Evolutionary conservation across 2,888 invertebrate species (phyloP), one percentile per base, ranked within the genome.

Genomic region (Spicauda simplicius): DNA sequence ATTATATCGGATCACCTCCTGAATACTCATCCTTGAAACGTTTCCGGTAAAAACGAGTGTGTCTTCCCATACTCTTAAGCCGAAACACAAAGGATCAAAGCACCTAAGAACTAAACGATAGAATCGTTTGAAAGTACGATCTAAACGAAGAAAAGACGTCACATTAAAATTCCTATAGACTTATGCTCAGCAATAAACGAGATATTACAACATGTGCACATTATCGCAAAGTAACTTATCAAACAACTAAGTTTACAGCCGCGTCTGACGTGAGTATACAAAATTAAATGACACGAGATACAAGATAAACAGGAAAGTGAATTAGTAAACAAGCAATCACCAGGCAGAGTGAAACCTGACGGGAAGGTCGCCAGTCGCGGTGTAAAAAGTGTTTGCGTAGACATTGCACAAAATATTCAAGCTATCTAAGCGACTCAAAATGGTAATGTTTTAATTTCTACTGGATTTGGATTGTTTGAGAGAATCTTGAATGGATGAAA

Each of bases 251-350:
- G 30, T n/a, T 5, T 14, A 52, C 52, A 58, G 30, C 30, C 52
- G 14, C 25, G 50, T 60, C 3, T 50, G 50, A 60, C 60, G 14
- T 18, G 30, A 18, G 50, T 61, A 33, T 19, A 37, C 61, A 61
- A 61, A 25, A 20, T 19, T 33, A 53, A 52, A 53, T 53, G 61
- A 53, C 61, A 61, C 53, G n/a, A 61, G 61, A 53, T 19, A 37
- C 20, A n/a, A 37, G 37, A 61, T 18, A 61, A 61, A 61, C 53
- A 54, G 25, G 37, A 56, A 56, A 56, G 62, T 54, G 62, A 62
- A 62, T 62, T 62, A 62, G 62, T 62, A 54, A 62, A 54, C 62
- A 62, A 54, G 62, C 62, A 20, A 62, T 62, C 62, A 62, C 18
- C 20, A 14, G 19, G 52, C 62, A 41, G 33, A 62, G 62, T 62